Evolutionary conservation across 2,113 vertebrate species (phyloP), one percentile per base, ranked within the genome.

Genomic region (Scophthalmus maximus): DNA sequence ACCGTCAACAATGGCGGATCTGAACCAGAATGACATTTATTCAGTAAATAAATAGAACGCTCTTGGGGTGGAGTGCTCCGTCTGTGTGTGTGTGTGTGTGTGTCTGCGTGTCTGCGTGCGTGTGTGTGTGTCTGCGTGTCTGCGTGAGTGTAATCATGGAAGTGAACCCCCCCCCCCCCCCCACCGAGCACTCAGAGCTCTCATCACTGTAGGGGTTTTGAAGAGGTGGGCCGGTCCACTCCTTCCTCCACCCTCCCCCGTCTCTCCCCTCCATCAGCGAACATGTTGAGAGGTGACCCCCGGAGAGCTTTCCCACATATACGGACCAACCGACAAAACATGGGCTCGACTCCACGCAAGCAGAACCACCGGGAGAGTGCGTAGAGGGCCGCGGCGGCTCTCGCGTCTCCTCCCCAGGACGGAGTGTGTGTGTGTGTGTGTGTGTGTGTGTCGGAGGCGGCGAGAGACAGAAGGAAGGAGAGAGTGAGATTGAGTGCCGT

Each of bases 221-320:
- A 81, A 78, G 85, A 82, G 76, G 73, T 79, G 81, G 68, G 76
- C 67, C 67, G 9, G 69, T 83, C 71, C 62, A 9, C 52, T 59
- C 77, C 75, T 73, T 66, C 74, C 62, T 61, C 65, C 73, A 52
- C 73, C 36, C 34, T 58, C 71, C 61, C 40, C 57, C 68, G 67
- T 53, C 71, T 36, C 70, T 57, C 68, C 79, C 36, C 77, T 69
- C 70, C 50, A 50, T 78, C 83, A 77, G 64, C 63, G 44, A 73
- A 73, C 81, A 82, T 85, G 83, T 82, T 66, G 70, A 87, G 82
- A 84, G 79, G 71, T 86, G 78, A 84, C 78, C 89, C 72, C 85
- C 73, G 68, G 82, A 90, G 85, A 88, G 89, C 78, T 76, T 86
- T 67, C 63, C 81, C 59, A 52, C 83, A 88, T 82, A 79, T 82